Evolutionary conservation across 2,888 invertebrate species (phyloP), one percentile per base, ranked within the genome.

Genomic region (Pseudococcus viburni): DNA sequence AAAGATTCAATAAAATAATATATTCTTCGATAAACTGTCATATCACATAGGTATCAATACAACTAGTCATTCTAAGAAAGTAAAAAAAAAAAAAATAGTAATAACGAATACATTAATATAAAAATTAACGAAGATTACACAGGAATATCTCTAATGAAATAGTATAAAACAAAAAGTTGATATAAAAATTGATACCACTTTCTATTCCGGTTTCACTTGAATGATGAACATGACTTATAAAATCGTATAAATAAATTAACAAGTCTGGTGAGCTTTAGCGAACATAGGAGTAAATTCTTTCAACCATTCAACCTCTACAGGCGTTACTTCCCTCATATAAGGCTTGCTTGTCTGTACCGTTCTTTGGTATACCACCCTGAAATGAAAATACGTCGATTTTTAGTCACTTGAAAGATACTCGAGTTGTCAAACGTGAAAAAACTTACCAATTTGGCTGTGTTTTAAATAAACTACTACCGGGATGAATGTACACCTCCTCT

Each of bases 311-410:
- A 39, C 39, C n/a, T 55, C 39, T 0, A 88, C 33, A 5, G 88
- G 88, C 4, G 88, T 88, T 17, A 55, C 8, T 51, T 80, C 88
- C 12, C 88, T 48, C 88, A 88, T 83, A 33, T 48, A 88, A 6
- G 48, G 80, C 59, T 83, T 88, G 4, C 1, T 39, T 1, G 88
- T 88, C 19, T 48, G n/a, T 0, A 88, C 83, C 1, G 33, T 51
- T 39, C 39, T 83, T 83, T 88, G 88, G 9, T 9, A 88, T 4
- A 88, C 88, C 1, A 88, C 59, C 80, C 88, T 88, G 83, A 17
- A 73, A 73, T 64, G 17, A 55, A 19, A 85, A 3, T 33, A 2
- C 85, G 5, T 42, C 33, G 8, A 19, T n/a, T 2, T 7, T 48
- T 15, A 48, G 15, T 39, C 7, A 85, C 26, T 46, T 42, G n/a